Percentiles rank a stretch among this genome's conserved stretches.
phyloP scores from a whole-genome alignment of 2,113 vertebrate genomes.

The Mustelus asterias region DNA sequence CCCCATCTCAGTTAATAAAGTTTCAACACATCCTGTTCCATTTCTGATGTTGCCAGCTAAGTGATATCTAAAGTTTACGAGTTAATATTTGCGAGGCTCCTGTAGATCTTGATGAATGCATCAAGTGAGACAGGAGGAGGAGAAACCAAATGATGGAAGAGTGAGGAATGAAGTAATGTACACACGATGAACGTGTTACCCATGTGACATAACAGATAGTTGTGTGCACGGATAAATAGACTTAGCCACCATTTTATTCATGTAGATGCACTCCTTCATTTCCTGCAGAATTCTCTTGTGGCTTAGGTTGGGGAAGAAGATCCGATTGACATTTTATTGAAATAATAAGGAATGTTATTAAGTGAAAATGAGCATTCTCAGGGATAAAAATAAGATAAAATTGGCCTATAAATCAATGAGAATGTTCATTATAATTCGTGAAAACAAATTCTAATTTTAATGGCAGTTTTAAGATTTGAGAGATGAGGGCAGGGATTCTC shows the following conservation, averaged over 20 bases:
- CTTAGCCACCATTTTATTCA: neutral
- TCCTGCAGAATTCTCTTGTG: neutral
- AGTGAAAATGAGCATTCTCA: too few species aligned
- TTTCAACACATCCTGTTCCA: slow-evolving; percentile 11
- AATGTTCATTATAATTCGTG: neutral
- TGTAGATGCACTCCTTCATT: neutral
- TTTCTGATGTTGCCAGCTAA: slow-evolving; percentile 9
- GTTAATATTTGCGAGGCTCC: neutral
- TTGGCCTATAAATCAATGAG: neutral
- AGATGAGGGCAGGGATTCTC: neutral
- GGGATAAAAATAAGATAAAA: neutral
- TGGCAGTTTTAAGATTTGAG: neutral
- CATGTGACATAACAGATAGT: neutral
- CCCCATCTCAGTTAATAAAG: slow-evolving; percentile 23
- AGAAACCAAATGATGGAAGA: neutral
- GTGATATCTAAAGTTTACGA: neutral
- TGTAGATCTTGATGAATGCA: neutral
- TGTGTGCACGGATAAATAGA: neutral
- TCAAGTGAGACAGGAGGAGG: neutral
- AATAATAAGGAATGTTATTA: neutral
- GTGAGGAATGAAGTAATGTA: neutral
- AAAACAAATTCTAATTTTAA: slow-evolving; percentile 7
- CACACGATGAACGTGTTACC: neutral
- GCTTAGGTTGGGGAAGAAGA: neutral
- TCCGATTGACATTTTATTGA: neutral